Percentiles rank a stretch among this genome's conserved stretches.
phyloP scores from a whole-genome alignment of 2,888 invertebrate species.

The Drosophila recens region DNA sequence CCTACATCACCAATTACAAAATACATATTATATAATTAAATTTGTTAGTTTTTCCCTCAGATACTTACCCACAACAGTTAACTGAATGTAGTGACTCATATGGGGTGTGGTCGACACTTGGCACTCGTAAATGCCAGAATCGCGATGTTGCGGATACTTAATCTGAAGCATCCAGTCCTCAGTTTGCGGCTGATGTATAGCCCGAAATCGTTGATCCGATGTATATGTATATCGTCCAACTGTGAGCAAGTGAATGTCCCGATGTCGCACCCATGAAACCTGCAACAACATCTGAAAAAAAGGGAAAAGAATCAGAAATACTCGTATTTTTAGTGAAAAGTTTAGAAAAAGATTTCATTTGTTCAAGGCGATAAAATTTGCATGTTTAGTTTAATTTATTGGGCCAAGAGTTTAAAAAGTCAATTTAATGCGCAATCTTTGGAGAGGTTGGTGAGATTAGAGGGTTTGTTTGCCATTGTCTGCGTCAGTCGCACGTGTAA shows the following conservation, averaged over 20 bases:
- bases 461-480: slow-evolving; percentile 26
- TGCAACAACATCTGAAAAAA: slow-evolving; percentile 88
- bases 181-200: slow-evolving; percentile 93
- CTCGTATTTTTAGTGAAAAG: slow-evolving; percentile 2
- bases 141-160: slow-evolving; percentile 95
- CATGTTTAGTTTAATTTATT: slow-evolving; percentile 55
- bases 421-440: slow-evolving; percentile 65
- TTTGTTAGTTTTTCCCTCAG: too few species aligned
- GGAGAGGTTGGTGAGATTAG: not conserved
- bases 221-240: slow-evolving; percentile 96
- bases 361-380: slow-evolving; percentile 28
- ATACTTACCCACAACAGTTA: slow-evolving; percentile 94
- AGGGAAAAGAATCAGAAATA: slow-evolving; percentile 3
- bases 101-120: slow-evolving; percentile 97
- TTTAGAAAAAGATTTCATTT: slow-evolving; percentile 51
- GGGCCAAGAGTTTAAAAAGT: slow-evolving; percentile 74
- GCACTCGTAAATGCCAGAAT: slow-evolving; percentile 95
- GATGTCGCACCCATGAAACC: slow-evolving; percentile 96
- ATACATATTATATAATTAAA: not conserved
- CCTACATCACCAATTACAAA: too few species aligned
- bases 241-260: slow-evolving; percentile 95
- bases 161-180: slow-evolving; percentile 97
- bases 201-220: slow-evolving; percentile 95
- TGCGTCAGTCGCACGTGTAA: slow-evolving; percentile 59
- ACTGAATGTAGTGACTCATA: slow-evolving; percentile 95